Evolutionary conservation across 2,113 vertebrate genomes (phyloP).

Genomic region (Dicentrarchus labrax): DNA sequence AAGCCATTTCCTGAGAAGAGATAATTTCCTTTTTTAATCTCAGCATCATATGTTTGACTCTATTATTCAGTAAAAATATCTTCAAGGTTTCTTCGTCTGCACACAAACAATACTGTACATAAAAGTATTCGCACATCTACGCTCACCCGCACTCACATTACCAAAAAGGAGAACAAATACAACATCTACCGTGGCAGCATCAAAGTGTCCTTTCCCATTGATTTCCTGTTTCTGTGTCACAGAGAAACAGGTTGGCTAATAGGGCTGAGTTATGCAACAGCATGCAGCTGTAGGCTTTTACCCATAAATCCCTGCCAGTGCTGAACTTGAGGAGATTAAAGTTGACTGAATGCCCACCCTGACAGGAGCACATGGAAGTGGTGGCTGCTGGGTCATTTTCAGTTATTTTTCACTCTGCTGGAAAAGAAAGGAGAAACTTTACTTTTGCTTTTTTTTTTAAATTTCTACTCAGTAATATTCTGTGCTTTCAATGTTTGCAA

Average conservation of each 20-base stretch:
- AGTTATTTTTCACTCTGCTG: neutral
- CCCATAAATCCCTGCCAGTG: constrained; percentile 64
- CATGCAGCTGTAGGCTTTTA: constrained; percentile 64
- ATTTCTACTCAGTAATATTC: neutral
- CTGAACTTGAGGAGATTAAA: constrained; percentile 72
- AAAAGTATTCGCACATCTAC: neutral
- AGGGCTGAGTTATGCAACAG: constrained; percentile 66
- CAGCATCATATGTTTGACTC: constrained; percentile 17
- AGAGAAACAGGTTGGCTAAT: constrained; percentile 53
- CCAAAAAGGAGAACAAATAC: neutral
- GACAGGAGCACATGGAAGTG: constrained; percentile 22
- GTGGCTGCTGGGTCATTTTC: constrained; percentile 9
- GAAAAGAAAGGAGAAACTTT: neutral
- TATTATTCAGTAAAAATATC: neutral
- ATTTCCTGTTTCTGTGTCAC: constrained; percentile 67
- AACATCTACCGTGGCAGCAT: neutral
- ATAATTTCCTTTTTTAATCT: neutral
- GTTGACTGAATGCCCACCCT: constrained; percentile 49
- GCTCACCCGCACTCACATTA: neutral
- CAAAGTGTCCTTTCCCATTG: constrained; percentile 50
- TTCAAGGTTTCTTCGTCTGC: neutral
- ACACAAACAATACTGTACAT: neutral
- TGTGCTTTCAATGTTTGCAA: neutral
- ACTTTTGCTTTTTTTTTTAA: neutral
- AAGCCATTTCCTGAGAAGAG: constrained; percentile 21